These are phyloP conservation scores for Microctonus aethiopoides DNA, from an alignment of 2,888 invertebrate genomes.

Conservation along the genomic window DNA sequence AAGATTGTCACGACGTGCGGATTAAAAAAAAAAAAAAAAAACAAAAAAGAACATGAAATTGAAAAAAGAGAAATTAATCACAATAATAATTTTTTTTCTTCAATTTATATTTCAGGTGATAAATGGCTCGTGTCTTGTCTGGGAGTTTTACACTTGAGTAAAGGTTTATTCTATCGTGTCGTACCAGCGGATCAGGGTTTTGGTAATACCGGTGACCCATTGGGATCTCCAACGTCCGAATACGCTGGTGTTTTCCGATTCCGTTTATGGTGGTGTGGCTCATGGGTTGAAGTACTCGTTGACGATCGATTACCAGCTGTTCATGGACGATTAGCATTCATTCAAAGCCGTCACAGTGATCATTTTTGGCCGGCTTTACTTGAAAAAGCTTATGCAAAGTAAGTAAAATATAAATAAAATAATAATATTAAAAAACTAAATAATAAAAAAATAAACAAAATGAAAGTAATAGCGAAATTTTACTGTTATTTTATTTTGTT, in stretches of 20 bases:
- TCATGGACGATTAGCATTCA: constrained; percentile 85
- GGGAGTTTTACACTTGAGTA: constrained; percentile 84
- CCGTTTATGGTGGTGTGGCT: constrained; percentile 93
- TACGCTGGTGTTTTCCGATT: constrained; percentile 88
- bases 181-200: constrained; percentile 92
- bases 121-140: constrained; percentile 91
- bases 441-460: not conserved
- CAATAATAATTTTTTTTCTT: not conserved
- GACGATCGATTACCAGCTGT: constrained; percentile 91
- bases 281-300: constrained; percentile 90
- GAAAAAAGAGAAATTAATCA: not conserved
- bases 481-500: not conserved
- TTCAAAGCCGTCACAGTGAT: constrained; percentile 82
- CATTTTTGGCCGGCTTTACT: constrained; percentile 91
- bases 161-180: constrained; percentile 89
- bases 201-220: constrained; percentile 71
- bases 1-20: constrained; percentile 24
- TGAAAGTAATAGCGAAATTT: not conserved
- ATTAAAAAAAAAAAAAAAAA: not conserved
- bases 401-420: constrained; percentile 67
- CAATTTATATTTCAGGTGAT: constrained; percentile 75
- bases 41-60: not conserved
- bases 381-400: constrained; percentile 95
- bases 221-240: constrained; percentile 61
- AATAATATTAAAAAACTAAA: not conserved